phyloP scores from a whole-genome alignment of 2,888 invertebrate genomes.

The Lamproptera curius region DNA sequence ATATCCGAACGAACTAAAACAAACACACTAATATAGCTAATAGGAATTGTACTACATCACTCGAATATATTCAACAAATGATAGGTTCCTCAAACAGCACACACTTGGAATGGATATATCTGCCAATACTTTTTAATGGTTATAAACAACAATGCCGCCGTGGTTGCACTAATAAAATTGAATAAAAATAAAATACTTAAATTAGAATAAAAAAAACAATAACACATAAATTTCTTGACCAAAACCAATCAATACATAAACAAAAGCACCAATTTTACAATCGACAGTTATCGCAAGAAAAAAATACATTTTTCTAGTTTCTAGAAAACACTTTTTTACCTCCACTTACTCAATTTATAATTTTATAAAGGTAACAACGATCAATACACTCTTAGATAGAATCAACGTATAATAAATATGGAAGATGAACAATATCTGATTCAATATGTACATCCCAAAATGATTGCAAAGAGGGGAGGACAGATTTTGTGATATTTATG shows the following conservation, averaged over 20 bases:
- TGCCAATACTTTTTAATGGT: background rate
- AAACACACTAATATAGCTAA: conserved; percentile 15
- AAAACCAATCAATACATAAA: conserved; percentile 11
- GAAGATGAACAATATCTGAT: conserved; percentile 8
- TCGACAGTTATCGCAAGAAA: conserved; percentile 7
- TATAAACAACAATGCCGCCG: conserved; percentile 6
- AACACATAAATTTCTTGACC: conserved; percentile 7
- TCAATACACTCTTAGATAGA: conserved; percentile 16
- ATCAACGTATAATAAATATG: conserved; percentile 19
- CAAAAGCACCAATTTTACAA: conserved; percentile 17
- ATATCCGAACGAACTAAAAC: conserved; percentile 4
- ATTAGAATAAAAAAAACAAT: too few relatives aligned
- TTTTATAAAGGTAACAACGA: conserved; percentile 12
- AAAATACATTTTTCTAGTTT: conserved; percentile 5
- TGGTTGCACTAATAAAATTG: conserved; percentile 1
- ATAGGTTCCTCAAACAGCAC: conserved; percentile 3
- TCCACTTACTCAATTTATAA: conserved; percentile 7
- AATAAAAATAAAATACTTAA: background rate
- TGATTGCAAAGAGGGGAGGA: background rate
- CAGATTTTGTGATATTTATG: background rate
- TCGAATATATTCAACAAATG: conserved; percentile 1
- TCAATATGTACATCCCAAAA: conserved; percentile 14
- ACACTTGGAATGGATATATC: conserved; percentile 16
- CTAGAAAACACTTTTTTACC: background rate
- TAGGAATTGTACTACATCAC: conserved; percentile 12